These are phyloP conservation scores for Chaenodraco wilsoni DNA, from an alignment of 2,797 vertebrate species.

Conservation along the genomic window DNA sequence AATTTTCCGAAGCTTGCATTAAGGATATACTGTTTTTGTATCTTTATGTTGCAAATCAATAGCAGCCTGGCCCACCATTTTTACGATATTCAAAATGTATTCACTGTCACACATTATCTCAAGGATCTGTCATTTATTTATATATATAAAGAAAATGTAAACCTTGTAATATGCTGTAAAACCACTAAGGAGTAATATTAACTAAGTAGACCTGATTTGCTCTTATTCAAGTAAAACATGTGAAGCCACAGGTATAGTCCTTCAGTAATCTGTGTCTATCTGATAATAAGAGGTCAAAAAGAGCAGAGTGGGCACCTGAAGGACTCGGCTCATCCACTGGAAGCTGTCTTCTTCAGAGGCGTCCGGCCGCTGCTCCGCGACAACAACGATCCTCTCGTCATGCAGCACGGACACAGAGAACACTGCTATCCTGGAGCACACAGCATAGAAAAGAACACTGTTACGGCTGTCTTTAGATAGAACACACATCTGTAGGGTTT, in stretches of 20 bases:
- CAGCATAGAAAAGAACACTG: constrained; percentile 1
- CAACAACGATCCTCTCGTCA: constrained; percentile 94
- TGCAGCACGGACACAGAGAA: constrained; percentile 94
- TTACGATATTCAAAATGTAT: background rate
- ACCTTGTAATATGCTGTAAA: background rate
- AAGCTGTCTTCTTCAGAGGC: constrained; percentile 98
- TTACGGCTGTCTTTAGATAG: constrained; percentile 7
- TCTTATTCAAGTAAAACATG: background rate
- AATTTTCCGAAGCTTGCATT: constrained; percentile 2
- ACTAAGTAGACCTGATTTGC: background rate
- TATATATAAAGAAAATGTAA: background rate
- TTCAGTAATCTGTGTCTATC: background rate
- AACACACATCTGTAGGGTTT: background rate
- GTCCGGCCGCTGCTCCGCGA: constrained; percentile 95
- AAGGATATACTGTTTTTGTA: background rate
- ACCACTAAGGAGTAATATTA: background rate
- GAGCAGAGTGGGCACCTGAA: constrained; percentile 85
- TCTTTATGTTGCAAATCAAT: background rate
- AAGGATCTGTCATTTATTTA: background rate
- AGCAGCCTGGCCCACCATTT: background rate
- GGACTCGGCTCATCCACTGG: constrained; percentile 98
- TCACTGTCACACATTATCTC: background rate
- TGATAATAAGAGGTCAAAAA: background rate
- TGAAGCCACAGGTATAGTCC: background rate
- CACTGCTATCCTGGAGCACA: constrained; percentile 91